Conservation (phyloP, 2,113 vertebrate species). For the Grus americana region DNA sequence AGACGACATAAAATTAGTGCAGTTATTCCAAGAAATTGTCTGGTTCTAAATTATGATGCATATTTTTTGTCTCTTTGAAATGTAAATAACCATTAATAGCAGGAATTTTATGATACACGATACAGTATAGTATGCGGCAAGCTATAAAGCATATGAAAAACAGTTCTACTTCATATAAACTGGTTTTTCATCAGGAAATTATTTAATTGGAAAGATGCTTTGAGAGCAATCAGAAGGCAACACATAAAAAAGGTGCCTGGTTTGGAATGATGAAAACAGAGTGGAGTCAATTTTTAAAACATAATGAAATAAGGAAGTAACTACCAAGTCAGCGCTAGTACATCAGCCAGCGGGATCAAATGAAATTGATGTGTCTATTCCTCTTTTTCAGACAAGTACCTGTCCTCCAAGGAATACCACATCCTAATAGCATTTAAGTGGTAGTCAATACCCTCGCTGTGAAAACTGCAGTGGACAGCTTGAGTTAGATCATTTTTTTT, state of each 20-base stretch:
- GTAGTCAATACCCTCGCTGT: background rate
- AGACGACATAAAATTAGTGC: background rate
- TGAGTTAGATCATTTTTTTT: background rate
- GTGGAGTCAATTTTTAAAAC: background rate
- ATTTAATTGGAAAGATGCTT: slow-evolving; percentile 6
- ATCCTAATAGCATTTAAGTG: background rate
- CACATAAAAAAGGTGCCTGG: background rate
- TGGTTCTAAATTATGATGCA: background rate
- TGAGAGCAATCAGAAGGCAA: background rate
- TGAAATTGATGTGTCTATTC: background rate
- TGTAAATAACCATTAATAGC: slow-evolving; percentile 9
- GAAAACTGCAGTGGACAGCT: background rate
- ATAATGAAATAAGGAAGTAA: background rate
- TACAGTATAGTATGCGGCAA: background rate
- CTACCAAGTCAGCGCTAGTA: background rate
- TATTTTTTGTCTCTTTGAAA: slow-evolving; percentile 5
- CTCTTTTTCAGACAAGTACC: background rate
- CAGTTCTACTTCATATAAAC: background rate
- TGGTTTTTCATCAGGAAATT: background rate
- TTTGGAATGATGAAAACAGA: background rate
- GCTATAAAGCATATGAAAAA: background rate
- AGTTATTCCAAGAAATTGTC: slow-evolving; percentile 4
- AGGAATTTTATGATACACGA: background rate
- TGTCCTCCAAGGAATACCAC: background rate
- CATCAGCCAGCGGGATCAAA: background rate